These are phyloP conservation scores for Phalera bucephala DNA, from an alignment of 2,888 invertebrate species.

Conservation along the genomic window DNA sequence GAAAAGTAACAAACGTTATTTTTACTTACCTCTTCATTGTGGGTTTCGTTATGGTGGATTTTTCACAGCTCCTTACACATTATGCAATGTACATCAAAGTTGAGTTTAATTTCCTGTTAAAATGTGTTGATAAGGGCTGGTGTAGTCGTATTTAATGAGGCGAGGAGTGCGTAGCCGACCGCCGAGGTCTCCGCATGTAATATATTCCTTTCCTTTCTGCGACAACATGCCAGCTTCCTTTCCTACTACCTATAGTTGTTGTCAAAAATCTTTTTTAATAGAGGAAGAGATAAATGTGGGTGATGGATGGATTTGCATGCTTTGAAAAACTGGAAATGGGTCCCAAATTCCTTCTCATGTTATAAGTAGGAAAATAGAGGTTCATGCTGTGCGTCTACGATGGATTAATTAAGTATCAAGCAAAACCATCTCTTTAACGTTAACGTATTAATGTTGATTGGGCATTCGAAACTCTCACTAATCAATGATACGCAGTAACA, in stretches of 20 bases:
- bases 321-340: no score
- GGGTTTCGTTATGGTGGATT: slow-evolving; percentile 2
- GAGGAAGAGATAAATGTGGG: slow-evolving; percentile 2
- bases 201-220: slow-evolving; percentile 11
- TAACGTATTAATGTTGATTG: no score
- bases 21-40: slow-evolving; percentile 17
- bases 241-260: slow-evolving; percentile 24
- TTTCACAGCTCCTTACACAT: slow-evolving; percentile 1
- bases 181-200: slow-evolving; percentile 13
- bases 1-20: slow-evolving; percentile 1
- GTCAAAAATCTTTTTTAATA: slow-evolving; percentile 18
- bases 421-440: no score
- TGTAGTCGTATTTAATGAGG: slow-evolving; percentile 14
- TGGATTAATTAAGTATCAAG: no score
- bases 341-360: no score
- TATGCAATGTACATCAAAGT: slow-evolving; percentile 2
- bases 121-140: neutral
- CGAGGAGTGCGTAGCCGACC: slow-evolving; percentile 3
- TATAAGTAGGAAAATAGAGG: no score
- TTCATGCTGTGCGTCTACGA: no score
- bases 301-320: neutral
- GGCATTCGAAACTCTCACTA: no score
- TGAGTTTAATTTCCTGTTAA: neutral
- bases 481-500: no score
- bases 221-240: slow-evolving; percentile 11